Conservation (phyloP, 1,140 invertebrate genomes). For the Brachionus koreanus region DNA sequence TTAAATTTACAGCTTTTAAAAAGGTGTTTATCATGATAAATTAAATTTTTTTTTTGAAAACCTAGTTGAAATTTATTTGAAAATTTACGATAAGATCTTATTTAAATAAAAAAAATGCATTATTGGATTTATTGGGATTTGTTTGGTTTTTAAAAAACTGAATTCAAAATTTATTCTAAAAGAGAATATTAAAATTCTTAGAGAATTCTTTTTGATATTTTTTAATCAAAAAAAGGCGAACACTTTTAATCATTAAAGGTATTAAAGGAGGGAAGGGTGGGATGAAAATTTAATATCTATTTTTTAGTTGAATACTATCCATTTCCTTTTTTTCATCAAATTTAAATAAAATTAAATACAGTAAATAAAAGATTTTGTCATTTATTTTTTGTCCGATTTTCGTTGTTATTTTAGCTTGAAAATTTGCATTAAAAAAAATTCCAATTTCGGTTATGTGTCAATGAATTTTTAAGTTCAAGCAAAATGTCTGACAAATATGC, state of each 20-base stretch:
- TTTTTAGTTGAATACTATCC: too few relatives aligned
- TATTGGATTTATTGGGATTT: neutral
- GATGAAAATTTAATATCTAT: too few relatives aligned
- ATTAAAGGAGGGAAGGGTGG: too few relatives aligned
- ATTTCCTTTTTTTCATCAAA: too few relatives aligned
- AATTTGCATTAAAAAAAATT: neutral
- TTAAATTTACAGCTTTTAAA: neutral
- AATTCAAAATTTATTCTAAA: neutral
- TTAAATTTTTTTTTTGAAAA: neutral
- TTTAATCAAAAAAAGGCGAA: neutral
- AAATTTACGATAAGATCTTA: neutral
- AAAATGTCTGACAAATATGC: neutral
- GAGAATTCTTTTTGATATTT: neutral
- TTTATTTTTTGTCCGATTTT: neutral
- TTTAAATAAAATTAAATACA: too few relatives aligned
- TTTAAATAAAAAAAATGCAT: neutral
- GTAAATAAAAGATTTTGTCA: neutral
- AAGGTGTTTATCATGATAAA: neutral
- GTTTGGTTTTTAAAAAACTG: neutral
- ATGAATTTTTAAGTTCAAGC: neutral
- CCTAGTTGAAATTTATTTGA: neutral
- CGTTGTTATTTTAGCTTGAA: neutral
- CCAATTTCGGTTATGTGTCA: neutral
- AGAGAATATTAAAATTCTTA: neutral
- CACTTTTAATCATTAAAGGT: too few relatives aligned